Conservation (phyloP, 92 coral and sea anemone genomes). For the Galaxea fascicularis region DNA sequence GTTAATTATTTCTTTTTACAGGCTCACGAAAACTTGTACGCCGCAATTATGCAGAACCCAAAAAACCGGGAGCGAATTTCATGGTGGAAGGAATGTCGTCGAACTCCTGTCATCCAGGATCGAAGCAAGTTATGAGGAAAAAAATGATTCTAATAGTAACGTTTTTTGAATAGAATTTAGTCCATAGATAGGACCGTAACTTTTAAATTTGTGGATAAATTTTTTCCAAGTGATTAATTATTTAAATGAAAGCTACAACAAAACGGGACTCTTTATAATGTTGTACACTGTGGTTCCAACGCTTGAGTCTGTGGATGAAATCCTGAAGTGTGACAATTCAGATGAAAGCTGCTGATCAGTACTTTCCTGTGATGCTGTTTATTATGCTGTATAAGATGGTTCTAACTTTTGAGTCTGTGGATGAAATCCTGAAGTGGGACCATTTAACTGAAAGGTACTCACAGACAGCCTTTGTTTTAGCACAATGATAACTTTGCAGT, state of each 20-base stretch:
- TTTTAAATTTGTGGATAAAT: not conserved
- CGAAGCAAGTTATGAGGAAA: constrained; percentile 86
- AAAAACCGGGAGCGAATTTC: constrained; percentile 82
- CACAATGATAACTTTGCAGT: no score
- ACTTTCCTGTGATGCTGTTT: no score
- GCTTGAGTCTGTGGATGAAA: not conserved
- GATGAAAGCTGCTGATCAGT: no score
- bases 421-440: no score
- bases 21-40: constrained; percentile 94
- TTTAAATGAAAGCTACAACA: not conserved
- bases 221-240: not conserved
- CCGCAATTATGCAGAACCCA: constrained; percentile 89
- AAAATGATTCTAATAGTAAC: not conserved
- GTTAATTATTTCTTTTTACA: constrained; percentile 8
- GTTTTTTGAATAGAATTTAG: not conserved
- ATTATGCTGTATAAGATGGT: no score
- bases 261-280: not conserved
- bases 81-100: constrained; percentile 96
- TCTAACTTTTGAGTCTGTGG: no score
- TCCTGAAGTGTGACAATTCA: not conserved
- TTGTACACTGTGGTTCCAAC: not conserved
- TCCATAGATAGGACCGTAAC: not conserved
- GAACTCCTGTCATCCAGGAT: constrained; percentile 68
- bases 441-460: no score
- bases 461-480: no score